A percentile compares a stretch with the other conserved stretches of the same genome.
These are phyloP conservation scores for Lepilemur septentrionalis DNA, from an alignment of 2,797 vertebrate species.

Conservation along the genomic window DNA sequence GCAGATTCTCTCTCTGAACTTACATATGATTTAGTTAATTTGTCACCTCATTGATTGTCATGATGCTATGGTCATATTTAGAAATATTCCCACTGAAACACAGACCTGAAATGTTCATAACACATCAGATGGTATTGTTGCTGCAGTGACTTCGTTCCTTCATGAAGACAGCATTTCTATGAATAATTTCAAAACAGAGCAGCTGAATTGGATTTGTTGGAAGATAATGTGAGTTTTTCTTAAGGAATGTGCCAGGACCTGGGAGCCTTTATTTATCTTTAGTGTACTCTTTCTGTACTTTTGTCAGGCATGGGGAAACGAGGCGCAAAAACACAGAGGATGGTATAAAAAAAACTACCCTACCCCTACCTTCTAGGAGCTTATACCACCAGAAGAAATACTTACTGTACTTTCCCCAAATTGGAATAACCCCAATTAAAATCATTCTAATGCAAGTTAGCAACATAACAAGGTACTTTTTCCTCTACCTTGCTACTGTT, in stretches of 20 bases:
- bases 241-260: conserved; percentile 12
- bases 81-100: not conserved
- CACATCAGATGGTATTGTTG: conserved; percentile 21
- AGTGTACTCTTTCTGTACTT: not conserved
- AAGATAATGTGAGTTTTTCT: conserved; percentile 23
- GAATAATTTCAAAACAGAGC: conserved; percentile 24
- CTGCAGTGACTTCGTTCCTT: not conserved
- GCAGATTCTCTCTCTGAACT: not conserved
- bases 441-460: not conserved
- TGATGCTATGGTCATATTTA: conserved; percentile 12
- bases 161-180: conserved; percentile 31
- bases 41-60: not conserved
- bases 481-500: not conserved
- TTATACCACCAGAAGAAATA: not conserved
- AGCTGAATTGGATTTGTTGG: not conserved
- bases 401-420: conserved; percentile 16
- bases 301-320: not conserved
- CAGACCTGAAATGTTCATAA: not conserved
- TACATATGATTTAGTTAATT: not conserved
- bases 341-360: not conserved
- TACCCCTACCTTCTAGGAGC: not conserved
- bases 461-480: not conserved
- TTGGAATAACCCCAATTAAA: not conserved
- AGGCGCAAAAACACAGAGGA: not conserved
- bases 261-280: not conserved